Conservation (phyloP, 2,113 vertebrate genomes). For the Sclerurus mexicanus region DNA sequence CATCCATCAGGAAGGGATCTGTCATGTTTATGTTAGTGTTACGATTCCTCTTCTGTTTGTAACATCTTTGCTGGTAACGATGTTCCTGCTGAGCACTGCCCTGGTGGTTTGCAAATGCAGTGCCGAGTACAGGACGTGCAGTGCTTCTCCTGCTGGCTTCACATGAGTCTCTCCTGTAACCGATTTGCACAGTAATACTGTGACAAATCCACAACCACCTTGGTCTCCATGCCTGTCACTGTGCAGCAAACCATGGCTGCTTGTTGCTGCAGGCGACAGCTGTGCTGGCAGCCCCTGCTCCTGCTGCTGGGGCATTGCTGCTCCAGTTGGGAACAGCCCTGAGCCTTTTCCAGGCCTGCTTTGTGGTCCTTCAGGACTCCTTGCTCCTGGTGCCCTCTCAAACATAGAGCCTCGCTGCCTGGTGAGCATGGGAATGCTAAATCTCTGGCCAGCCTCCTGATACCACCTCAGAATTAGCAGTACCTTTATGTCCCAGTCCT, state of each 20-base stretch:
- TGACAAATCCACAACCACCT: conserved; percentile 38
- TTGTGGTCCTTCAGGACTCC: neutral
- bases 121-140: neutral
- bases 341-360: neutral
- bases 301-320: neutral
- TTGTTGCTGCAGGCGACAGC: neutral
- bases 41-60: neutral
- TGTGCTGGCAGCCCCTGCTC: neutral
- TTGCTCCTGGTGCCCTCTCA: neutral
- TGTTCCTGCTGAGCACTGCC: neutral
- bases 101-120: neutral
- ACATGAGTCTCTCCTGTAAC: neutral
- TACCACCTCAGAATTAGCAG: neutral
- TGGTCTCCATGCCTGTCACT: conserved; percentile 51
- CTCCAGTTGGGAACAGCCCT: neutral
- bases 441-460: neutral
- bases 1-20: conserved; percentile 32
- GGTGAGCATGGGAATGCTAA: neutral
- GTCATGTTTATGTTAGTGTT: neutral
- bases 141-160: conserved; percentile 4
- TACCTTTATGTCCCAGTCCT: neutral
- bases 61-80: conserved; percentile 47
- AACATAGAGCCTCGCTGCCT: neutral
- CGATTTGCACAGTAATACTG: neutral
- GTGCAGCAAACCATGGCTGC: neutral